These are phyloP conservation scores for Eristalis pertinax DNA, from an alignment of 2,888 invertebrate genomes.

Conservation along the genomic window DNA sequence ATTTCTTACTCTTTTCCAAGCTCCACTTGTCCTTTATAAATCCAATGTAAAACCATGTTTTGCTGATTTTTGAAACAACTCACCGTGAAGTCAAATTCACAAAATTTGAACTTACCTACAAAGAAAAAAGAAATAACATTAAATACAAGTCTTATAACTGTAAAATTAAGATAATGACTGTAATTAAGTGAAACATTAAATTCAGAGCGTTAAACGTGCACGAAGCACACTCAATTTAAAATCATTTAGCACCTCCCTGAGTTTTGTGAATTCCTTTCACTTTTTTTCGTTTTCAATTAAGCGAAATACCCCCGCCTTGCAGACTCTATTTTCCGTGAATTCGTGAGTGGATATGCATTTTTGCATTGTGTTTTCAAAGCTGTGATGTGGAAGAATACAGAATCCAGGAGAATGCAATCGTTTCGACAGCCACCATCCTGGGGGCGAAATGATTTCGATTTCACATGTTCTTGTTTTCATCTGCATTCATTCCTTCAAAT, in stretches of 20 bases:
- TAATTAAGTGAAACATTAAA: neutral
- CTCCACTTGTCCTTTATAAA: neutral
- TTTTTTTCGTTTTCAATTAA: neutral
- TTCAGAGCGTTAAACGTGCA: neutral
- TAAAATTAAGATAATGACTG: neutral
- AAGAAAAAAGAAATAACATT: neutral
- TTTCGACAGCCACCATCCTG: neutral
- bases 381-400: neutral
- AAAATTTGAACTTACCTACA: neutral
- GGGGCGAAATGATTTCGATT: neutral
- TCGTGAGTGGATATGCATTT: neutral
- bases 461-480: neutral
- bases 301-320: neutral
- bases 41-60: neutral
- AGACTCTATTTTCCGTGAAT: neutral
- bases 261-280: neutral
- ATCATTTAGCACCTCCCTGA: neutral
- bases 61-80: neutral
- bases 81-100: neutral
- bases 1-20: too few relatives aligned
- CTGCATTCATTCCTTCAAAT: neutral
- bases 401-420: too few relatives aligned
- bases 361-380: neutral
- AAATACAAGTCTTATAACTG: neutral
- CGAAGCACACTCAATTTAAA: neutral